phyloP scores from a whole-genome alignment of 2,797 vertebrate genomes.

The Eupleurogrammus muticus region DNA sequence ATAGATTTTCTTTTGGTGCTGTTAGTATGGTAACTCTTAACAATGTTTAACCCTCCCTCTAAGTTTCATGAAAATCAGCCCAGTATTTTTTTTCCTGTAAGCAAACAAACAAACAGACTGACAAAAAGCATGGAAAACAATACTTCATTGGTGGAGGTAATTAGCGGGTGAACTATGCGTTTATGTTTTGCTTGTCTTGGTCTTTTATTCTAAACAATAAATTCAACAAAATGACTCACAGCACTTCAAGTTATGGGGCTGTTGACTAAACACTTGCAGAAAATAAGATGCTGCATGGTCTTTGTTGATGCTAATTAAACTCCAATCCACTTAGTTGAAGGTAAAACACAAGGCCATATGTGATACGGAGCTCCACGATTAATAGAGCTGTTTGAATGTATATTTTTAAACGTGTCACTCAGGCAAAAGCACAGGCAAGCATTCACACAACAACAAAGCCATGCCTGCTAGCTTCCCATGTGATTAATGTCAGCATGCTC shows the following conservation, averaged over 20 bases:
- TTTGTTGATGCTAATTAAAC: conserved; percentile 46
- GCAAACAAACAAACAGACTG: no score
- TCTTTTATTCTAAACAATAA: conserved; percentile 53
- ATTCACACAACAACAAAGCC: neutral
- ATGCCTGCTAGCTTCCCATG: neutral
- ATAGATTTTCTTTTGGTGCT: no score
- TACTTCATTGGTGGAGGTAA: no score
- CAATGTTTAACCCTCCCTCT: no score
- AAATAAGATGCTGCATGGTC: conserved; percentile 30
- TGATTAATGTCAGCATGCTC: neutral
- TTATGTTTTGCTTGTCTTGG: conserved; percentile 44
- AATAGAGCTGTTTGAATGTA: neutral
- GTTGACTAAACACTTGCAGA: conserved; percentile 31
- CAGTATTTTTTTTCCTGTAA: no score
- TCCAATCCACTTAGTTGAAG: conserved; percentile 15
- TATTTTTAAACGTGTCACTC: conserved; percentile 5
- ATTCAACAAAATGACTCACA: conserved; percentile 40
- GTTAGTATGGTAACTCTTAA: no score
- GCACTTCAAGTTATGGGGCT: conserved; percentile 28
- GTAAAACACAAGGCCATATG: conserved; percentile 14
- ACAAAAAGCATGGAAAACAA: no score
- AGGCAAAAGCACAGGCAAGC: neutral
- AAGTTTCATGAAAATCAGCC: no score
- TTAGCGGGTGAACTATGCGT: conserved; percentile 47
- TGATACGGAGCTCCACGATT: neutral